Evolutionary conservation across 2,888 invertebrate species (phyloP).

Genomic region (Callimorpha dominula): DNA sequence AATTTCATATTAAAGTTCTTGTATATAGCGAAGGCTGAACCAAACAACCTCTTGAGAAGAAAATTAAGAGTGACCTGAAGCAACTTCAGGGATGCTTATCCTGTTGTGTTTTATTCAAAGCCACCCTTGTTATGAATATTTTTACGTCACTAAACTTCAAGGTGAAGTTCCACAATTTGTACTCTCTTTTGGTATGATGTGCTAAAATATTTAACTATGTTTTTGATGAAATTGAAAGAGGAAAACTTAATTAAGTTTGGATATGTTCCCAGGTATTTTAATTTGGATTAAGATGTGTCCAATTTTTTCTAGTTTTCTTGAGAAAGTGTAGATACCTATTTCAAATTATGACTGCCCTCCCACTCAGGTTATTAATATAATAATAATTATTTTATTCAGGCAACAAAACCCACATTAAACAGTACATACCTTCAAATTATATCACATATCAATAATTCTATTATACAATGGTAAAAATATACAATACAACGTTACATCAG

Average conservation of each 20-base stretch:
- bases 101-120: slow-evolving; percentile 44
- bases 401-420: too few species aligned
- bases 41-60: slow-evolving; percentile 16
- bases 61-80: slow-evolving; percentile 26
- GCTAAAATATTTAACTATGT: slow-evolving; percentile 17
- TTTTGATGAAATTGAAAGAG: neutral
- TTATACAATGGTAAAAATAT: too few species aligned
- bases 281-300: neutral
- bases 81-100: slow-evolving; percentile 38
- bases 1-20: neutral
- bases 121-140: slow-evolving; percentile 38
- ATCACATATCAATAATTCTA: too few species aligned
- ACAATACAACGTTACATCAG: too few species aligned
- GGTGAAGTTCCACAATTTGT: slow-evolving; percentile 35
- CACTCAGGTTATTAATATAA: too few species aligned
- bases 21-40: slow-evolving; percentile 3
- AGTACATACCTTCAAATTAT: too few species aligned
- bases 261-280: neutral
- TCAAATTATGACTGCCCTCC: too few species aligned
- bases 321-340: neutral
- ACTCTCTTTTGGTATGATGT: slow-evolving; percentile 16
- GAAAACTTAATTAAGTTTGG: neutral
- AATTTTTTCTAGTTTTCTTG: neutral
- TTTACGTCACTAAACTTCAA: slow-evolving; percentile 38
- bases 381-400: too few species aligned